These are phyloP conservation scores for Bombyx mandarina DNA, from an alignment of 1,140 invertebrate genomes.

Conservation along the genomic window DNA sequence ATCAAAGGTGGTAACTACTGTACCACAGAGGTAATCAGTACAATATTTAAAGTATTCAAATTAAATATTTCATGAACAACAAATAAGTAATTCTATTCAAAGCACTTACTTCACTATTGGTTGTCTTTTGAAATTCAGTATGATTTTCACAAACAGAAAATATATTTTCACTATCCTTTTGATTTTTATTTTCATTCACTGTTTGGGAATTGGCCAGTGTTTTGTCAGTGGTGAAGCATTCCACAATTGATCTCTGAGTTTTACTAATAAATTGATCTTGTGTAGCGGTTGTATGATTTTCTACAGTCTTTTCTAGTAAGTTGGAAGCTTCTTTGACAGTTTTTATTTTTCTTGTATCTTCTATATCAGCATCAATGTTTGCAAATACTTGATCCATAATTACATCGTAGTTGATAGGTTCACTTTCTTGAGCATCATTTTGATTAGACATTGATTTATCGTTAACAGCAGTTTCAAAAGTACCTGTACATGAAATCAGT, in stretches of 20 bases:
- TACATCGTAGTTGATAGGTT: conserved; percentile 42
- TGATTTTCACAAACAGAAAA: conserved; percentile 44
- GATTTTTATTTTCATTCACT: conserved; percentile 14
- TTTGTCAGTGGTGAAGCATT: not conserved
- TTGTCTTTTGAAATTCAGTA: conserved; percentile 11
- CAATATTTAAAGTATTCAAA: too few relatives aligned
- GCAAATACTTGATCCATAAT: conserved; percentile 53
- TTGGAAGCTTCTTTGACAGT: conserved; percentile 6
- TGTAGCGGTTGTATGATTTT: conserved; percentile 9
- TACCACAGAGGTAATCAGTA: too few relatives aligned
- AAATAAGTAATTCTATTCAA: not conserved
- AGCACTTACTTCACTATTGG: conserved; percentile 9
- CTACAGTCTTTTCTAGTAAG: conserved; percentile 2
- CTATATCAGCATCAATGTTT: conserved; percentile 50
- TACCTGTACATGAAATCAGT: conserved; percentile 14
- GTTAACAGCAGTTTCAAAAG: not conserved
- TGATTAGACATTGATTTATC: conserved; percentile 2
- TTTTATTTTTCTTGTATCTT: conserved; percentile 19
- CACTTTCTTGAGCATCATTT: conserved; percentile 27
- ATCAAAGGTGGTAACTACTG: too few relatives aligned
- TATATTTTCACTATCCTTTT: conserved; percentile 47
- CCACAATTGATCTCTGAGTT: not conserved
- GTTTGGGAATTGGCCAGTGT: not conserved
- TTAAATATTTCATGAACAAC: not conserved
- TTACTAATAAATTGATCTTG: conserved; percentile 1